phyloP scores from a whole-genome alignment of 2,113 vertebrate genomes.

The Toxotes jaculatrix region DNA sequence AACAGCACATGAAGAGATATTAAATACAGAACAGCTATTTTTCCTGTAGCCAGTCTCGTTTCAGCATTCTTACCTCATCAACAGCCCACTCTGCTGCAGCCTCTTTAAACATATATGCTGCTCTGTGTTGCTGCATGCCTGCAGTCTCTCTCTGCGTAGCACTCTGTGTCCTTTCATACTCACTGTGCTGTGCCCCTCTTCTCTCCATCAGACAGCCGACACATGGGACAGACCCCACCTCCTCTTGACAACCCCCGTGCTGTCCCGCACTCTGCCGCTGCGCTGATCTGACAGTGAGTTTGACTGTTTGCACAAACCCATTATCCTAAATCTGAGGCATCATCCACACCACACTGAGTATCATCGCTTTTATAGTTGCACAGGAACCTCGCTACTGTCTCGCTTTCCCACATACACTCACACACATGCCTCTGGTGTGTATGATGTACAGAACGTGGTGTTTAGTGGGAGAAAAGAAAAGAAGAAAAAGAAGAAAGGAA shows the following conservation, averaged over 20 bases:
- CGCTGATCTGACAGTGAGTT: constrained; percentile 47
- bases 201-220: constrained; percentile 70
- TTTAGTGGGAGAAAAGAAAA: background rate
- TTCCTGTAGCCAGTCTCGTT: constrained; percentile 7
- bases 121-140: constrained; percentile 67
- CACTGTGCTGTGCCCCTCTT: constrained; percentile 67
- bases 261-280: constrained; percentile 52
- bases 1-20: constrained; percentile 17
- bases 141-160: constrained; percentile 68
- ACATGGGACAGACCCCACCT: constrained; percentile 80
- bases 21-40: constrained; percentile 1
- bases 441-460: background rate
- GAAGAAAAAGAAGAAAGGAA: constrained; percentile 7
- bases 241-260: constrained; percentile 58
- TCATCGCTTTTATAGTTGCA: constrained; percentile 12
- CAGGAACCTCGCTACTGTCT: background rate
- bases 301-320: constrained; percentile 30
- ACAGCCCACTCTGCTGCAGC: constrained; percentile 62
- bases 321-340: constrained; percentile 10
- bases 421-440: background rate
- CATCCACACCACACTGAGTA: constrained; percentile 9
- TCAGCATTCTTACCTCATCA: constrained; percentile 68
- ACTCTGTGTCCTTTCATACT: constrained; percentile 68
- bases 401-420: background rate
- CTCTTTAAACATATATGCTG: constrained; percentile 65